Conservation (phyloP, 2,113 vertebrate genomes). For the Cryptotis parvus region DNA sequence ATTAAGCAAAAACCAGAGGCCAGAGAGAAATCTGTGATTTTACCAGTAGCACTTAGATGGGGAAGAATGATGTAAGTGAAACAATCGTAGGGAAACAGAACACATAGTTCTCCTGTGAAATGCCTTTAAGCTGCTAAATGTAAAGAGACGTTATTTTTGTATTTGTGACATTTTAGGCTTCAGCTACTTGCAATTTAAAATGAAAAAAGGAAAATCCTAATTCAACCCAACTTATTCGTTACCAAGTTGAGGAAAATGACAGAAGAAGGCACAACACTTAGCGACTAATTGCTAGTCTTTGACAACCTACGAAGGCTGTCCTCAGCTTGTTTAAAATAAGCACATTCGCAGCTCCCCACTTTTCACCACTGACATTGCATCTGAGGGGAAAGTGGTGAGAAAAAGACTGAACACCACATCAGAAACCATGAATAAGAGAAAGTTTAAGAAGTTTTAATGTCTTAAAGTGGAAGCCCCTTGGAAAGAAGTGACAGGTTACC, state of each 20-base stretch:
- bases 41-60: background rate
- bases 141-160: slow-evolving; percentile 78
- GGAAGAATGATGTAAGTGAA: slow-evolving; percentile 40
- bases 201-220: slow-evolving; percentile 65
- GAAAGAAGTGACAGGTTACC: too few species aligned
- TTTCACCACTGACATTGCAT: background rate
- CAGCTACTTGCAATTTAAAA: slow-evolving; percentile 68
- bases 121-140: slow-evolving; percentile 65
- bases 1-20: background rate
- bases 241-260: slow-evolving; percentile 42
- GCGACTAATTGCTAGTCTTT: slow-evolving; percentile 49
- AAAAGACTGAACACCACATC: background rate
- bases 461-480: background rate
- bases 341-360: background rate
- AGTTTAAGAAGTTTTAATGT: background rate
- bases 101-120: slow-evolving; percentile 31
- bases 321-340: slow-evolving; percentile 36
- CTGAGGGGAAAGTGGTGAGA: background rate
- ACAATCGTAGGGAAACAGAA: slow-evolving; percentile 50
- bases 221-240: slow-evolving; percentile 41
- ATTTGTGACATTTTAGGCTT: slow-evolving; percentile 76
- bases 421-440: background rate
- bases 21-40: background rate
- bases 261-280: slow-evolving; percentile 44
- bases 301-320: background rate